Percentiles rank a stretch among this genome's conserved stretches.
phyloP scores from a whole-genome alignment of 2,888 invertebrate species.

The Eristalinus sepulchralis region DNA sequence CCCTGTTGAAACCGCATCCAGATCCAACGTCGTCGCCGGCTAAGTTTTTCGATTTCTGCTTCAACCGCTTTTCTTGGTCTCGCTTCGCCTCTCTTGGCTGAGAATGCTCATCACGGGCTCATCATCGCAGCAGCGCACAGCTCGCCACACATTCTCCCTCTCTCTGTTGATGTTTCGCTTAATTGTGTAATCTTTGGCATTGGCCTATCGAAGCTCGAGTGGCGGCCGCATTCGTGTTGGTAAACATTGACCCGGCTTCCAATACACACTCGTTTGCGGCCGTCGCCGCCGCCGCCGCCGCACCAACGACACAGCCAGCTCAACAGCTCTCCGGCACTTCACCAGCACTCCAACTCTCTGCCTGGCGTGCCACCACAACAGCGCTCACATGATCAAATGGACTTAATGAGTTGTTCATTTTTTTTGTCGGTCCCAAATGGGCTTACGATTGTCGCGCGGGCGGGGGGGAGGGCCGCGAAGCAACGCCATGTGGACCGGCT shows the following conservation, averaged over 20 bases:
- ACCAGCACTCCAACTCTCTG: not conserved
- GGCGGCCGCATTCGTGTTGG: not conserved
- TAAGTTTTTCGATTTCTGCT: constrained; percentile 12
- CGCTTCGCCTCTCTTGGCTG: constrained; percentile 4
- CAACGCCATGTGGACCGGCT: not conserved
- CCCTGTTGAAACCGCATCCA: not conserved
- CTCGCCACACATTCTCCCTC: not conserved
- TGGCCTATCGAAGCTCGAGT: constrained; percentile 55
- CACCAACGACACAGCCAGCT: too few relatives aligned
- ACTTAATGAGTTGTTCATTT: constrained; percentile 12
- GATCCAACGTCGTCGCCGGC: not conserved
- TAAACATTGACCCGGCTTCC: constrained; percentile 29
- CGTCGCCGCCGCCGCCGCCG: too few relatives aligned
- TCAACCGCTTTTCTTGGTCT: not conserved
- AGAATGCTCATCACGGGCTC: not conserved
- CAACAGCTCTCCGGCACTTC: not conserved
- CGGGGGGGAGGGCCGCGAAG: not conserved
- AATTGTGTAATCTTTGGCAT: constrained; percentile 66
- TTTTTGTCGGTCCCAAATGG: not conserved
- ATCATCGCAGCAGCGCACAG: not conserved
- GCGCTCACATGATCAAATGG: constrained; percentile 40
- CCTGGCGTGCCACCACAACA: not conserved
- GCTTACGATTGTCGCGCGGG: not conserved
- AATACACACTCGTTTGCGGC: constrained; percentile 11
- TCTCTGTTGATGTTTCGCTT: constrained; percentile 60